These are phyloP conservation scores for Heliconius eleuchia DNA, from an alignment of 1,140 invertebrate genomes.

Conservation along the genomic window DNA sequence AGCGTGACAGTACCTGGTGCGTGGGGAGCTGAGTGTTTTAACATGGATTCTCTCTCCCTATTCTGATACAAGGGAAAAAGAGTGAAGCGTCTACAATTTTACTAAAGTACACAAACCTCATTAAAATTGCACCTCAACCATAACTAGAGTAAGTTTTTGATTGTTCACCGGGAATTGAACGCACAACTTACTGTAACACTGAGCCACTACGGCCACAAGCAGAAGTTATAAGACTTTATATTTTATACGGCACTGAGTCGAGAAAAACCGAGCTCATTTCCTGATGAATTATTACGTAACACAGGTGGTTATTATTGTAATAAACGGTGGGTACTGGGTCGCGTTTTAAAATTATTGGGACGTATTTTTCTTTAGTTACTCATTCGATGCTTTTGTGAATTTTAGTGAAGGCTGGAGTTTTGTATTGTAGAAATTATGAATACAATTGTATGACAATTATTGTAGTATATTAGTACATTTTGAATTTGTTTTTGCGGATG, in stretches of 20 bases:
- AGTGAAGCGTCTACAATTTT: no score
- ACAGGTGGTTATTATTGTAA: constrained; percentile 40
- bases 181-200: no score
- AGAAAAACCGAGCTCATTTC: constrained; percentile 47
- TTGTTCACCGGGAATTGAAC: no score
- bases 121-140: no score
- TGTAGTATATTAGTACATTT: background rate
- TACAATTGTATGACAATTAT: background rate
- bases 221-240: constrained; percentile 44
- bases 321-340: constrained; percentile 35
- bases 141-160: no score
- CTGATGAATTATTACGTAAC: constrained; percentile 48
- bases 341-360: constrained; percentile 22
- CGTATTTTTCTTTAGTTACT: constrained; percentile 16
- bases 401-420: constrained; percentile 4
- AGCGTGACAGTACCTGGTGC: no score
- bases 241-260: constrained; percentile 40
- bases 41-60: no score
- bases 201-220: no score
- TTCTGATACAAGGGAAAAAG: no score
- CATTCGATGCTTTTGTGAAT: constrained; percentile 5
- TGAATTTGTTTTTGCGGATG: background rate
- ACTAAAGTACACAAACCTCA: no score
- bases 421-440: background rate
- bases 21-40: no score